Evolutionary conservation across 1,140 invertebrate species (phyloP), one percentile per base, ranked within the genome.

Genomic region (Galleria mellonella): DNA sequence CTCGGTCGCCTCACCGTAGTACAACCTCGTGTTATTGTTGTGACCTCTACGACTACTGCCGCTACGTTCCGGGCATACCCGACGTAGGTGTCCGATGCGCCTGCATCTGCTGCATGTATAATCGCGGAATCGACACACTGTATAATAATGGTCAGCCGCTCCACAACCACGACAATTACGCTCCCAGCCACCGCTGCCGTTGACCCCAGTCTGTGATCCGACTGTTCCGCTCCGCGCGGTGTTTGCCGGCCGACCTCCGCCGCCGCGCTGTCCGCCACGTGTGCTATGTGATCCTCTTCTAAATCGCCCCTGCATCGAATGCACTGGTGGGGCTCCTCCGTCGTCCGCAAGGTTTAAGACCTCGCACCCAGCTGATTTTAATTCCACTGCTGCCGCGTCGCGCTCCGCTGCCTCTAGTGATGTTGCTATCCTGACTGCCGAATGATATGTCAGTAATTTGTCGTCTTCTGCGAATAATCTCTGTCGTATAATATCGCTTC

Each of bases 391-490:
- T 8, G 55, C 56, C 6, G 58, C 46, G 12, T 65, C 46, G 8
- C 32, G 35, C 11, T 60, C 61, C 0, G 56, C 56, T 8, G 56
- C 47, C 12, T 64, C 61, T 7, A 61, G 32, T 0, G 43, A 33
- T 0, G 8, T 15, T 2, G 60, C 43, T 11, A 58, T 8, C n/a
- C 28, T 30, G 9, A 50, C 23, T 1, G 57, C 57, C 4, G 33
- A 41, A 0, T 1, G 7, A 43, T 47, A 65, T 1, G 17, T 15
- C 10, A 65, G 35, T n/a, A n/a, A n/a, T n/a, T n/a, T n/a, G 4
- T 45, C 23, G 1, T 40, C 14, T 9, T 65, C 58, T 0, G 52
- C 47, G 12, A 66, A 66, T 11, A 62, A 10, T 2, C 59, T 29
- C 27, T 62, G 55, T 0, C 58, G 45, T 9, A 55, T 53, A 0